Conservation (phyloP, 1,140 invertebrate species). For the Diabrotica virgifera region DNA sequence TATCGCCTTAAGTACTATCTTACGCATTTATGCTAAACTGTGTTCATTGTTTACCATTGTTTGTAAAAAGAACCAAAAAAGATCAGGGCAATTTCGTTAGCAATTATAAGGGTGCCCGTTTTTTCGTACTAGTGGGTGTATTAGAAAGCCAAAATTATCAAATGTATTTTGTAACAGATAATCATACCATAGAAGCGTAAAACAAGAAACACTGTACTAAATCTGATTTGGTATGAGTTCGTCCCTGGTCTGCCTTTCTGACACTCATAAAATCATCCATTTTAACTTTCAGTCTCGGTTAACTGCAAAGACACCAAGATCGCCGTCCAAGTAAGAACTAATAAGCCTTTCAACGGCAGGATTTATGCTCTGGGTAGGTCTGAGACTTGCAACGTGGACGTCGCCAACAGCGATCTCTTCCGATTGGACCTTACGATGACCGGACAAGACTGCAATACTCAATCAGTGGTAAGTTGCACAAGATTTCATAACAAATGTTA, state of each 20-base stretch:
- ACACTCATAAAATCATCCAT: background rate
- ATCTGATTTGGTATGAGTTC: background rate
- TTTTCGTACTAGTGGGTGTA: no score
- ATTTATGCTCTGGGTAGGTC: conserved; percentile 90
- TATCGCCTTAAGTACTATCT: no score
- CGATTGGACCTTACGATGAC: conserved; percentile 87
- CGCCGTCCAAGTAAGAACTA: conserved; percentile 86
- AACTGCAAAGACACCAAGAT: conserved; percentile 93
- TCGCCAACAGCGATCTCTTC: conserved; percentile 88
- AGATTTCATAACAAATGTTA: no score
- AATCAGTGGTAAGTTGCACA: conserved; percentile 81
- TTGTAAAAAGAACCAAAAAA: no score
- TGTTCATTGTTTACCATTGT: no score
- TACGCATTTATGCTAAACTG: no score
- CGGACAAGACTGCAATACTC: conserved; percentile 92
- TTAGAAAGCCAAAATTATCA: no score
- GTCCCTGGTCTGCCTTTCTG: background rate
- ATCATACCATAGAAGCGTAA: no score
- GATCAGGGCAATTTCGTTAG: no score
- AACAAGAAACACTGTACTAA: no score
- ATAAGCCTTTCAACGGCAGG: conserved; percentile 90
- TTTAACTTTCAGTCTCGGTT: conserved; percentile 71
- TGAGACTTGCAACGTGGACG: conserved; percentile 92
- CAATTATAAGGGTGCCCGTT: no score
- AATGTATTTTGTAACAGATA: no score